Evolutionary conservation across 2,797 vertebrate species (phyloP).

Genomic region (Girardinus metallicus): DNA sequence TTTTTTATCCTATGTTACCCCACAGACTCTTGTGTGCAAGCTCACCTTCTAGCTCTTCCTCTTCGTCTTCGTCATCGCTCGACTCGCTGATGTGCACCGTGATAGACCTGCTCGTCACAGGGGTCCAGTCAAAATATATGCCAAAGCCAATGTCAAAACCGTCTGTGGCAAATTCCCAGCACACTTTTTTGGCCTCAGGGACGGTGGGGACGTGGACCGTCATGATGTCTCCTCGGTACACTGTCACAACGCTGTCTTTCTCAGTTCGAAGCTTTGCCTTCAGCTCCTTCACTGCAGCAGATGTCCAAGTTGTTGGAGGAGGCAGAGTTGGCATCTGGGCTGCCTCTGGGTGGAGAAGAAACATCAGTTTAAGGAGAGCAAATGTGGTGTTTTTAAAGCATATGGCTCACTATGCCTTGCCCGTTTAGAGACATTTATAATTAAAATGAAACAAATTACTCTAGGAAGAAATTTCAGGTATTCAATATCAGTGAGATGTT

Average conservation of each 20-base stretch:
- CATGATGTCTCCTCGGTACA: conserved; percentile 95
- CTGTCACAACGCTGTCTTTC: conserved; percentile 91
- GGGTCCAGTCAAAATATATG: conserved; percentile 96
- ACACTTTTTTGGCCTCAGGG: conserved; percentile 91
- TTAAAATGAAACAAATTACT: conserved; percentile 42
- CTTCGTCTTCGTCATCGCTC: conserved; percentile 97
- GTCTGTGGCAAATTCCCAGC: conserved; percentile 98
- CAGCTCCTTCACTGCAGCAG: conserved; percentile 90
- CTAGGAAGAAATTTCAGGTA: neutral
- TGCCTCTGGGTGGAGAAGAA: conserved; percentile 54
- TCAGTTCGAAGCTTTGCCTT: conserved; percentile 90
- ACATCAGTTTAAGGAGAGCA: conserved; percentile 6
- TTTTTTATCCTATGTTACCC: neutral
- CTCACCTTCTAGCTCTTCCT: conserved; percentile 93
- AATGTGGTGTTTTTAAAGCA: neutral
- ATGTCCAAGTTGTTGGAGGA: conserved; percentile 91
- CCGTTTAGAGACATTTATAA: neutral
- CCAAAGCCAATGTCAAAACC: conserved; percentile 98
- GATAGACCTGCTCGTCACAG: conserved; percentile 91
- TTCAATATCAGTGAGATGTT: neutral
- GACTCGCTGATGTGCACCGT: conserved; percentile 98
- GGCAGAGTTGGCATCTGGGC: conserved; percentile 87
- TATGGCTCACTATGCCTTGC: neutral
- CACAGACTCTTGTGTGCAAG: neutral
- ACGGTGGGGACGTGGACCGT: conserved; percentile 94